Base-by-base conservation (phyloP, 2,113 vertebrate species). In the Peromyscus maniculatus region DNA sequence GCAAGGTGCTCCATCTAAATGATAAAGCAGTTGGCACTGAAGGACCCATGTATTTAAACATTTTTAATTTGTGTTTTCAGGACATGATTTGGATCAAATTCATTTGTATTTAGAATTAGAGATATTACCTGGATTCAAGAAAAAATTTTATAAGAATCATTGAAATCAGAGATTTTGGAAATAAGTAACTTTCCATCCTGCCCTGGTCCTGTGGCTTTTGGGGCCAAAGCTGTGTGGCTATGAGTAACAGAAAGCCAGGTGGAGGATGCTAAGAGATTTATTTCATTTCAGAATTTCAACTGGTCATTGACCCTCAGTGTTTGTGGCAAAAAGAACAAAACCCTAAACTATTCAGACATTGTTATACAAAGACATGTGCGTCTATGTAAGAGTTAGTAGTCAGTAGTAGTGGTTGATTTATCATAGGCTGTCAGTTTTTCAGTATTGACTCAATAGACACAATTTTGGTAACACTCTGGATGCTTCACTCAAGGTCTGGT, bases 91-190 rank as follows among this genome's bases (percentile, higher is more conserved):
- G 67, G 16, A 78, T 78, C 26, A 86, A 92, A 93, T 75, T 80
- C 28, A 86, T 21, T 77, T 77, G 12, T 36, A 92, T 2, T 86
- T 72, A 82, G 59, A 39, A 87, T 79, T 97, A 78, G 26, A 97
- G 98, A 98, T 96, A 97, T 90, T 91, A 87, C 31, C 75, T 96
- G 62, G 62, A 67, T 97, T 98, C 96, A 98, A 97, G 94, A 97
- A 55, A 80, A 80, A 49, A 11, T 69, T 95, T 78, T 95, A 80
- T 75, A 98, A 97, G 78, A 97, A 97, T 98, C 88, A 97, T 98
- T 97, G 98, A 97, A 97, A 98, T 97, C 15, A 97, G 80, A 89
- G 91, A 98, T 94, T 90, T 3, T 57, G 95, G 78, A 98, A 72
- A 95, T 94, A 98, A 97, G 96, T 96, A 92, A 95, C 97, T 98